Evolutionary conservation across 2,113 vertebrate genomes (phyloP).

Genomic region (Bufo gargarizans): DNA sequence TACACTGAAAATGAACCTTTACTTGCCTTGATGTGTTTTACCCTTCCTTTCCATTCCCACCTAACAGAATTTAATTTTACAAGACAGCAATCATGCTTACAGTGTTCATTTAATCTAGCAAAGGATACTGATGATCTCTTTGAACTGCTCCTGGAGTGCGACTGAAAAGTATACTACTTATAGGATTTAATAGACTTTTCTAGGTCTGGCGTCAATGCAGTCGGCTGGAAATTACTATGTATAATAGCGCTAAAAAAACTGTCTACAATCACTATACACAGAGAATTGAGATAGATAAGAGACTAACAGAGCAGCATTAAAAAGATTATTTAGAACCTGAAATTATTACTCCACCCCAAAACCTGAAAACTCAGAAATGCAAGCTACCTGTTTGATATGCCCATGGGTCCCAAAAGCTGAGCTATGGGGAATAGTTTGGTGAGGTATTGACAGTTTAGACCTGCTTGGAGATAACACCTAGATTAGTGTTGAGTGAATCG

Average conservation of each 20-base stretch:
- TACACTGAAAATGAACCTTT: slow-evolving; percentile 8
- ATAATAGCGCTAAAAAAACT: not conserved
- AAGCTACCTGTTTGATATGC: no score
- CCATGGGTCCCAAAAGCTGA: no score
- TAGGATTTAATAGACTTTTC: slow-evolving; percentile 11
- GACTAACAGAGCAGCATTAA: no score
- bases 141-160: not conserved
- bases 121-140: not conserved
- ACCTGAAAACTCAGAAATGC: no score
- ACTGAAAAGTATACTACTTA: not conserved
- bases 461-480: no score
- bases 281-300: no score
- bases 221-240: not conserved
- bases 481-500: no score
- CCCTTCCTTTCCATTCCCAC: not conserved
- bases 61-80: slow-evolving; percentile 7
- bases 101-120: not conserved
- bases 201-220: not conserved
- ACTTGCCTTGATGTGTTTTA: not conserved
- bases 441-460: no score
- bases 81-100: not conserved
- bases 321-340: no score
- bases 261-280: no score
- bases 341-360: no score
- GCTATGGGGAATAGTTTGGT: no score